Evolutionary conservation across 2,797 vertebrate genomes (phyloP), one percentile per base, ranked within the genome.

Genomic region (Pangasius mekongensis): DNA sequence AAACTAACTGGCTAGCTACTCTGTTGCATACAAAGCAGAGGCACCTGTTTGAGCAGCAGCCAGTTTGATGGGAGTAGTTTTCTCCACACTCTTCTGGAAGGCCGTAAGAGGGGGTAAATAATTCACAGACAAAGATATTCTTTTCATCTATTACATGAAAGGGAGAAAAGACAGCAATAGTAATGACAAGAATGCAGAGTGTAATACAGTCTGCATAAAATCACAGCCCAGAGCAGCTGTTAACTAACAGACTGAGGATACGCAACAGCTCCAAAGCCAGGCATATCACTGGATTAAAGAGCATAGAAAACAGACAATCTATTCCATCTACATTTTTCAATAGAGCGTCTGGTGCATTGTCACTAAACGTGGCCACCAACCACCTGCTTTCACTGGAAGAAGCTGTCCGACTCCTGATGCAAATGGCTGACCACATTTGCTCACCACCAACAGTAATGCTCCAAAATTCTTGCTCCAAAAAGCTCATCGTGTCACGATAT

Each of bases 101-200:
- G 11, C 27, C 5, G 0, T 43, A 52, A 11, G 27, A 76, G 22
- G 83, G 56, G 77, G 47, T 81, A 52, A 85, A 87, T 43, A 74
- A 86, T 78, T 85, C 78, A 89, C 54, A 66, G 85, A 85, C 66
- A 62, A 33, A 83, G 43, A 36, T 69, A 84, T 87, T 90, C 67
- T 78, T 84, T 90, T 83, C 66, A 84, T 86, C 86, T 24, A 54
- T 88, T 60, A 86, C 78, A 87, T 88, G 69, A 91, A 87, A 88
- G 84, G 3, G 16, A 27, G 27, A 74, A 58, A 77, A 60, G n/a
- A 84, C 52, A 43, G 66, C 69, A 64, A 43, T 6, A 49, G 64
- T 86, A 76, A 87, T 85, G 80, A 84, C 24, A 84, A 85, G 87
- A 89, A 89, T 74, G 89, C 24, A 76, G 54, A 13, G 24, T 66